phyloP scores from a whole-genome alignment of 2,888 invertebrate genomes.

The Unio pictorum region DNA sequence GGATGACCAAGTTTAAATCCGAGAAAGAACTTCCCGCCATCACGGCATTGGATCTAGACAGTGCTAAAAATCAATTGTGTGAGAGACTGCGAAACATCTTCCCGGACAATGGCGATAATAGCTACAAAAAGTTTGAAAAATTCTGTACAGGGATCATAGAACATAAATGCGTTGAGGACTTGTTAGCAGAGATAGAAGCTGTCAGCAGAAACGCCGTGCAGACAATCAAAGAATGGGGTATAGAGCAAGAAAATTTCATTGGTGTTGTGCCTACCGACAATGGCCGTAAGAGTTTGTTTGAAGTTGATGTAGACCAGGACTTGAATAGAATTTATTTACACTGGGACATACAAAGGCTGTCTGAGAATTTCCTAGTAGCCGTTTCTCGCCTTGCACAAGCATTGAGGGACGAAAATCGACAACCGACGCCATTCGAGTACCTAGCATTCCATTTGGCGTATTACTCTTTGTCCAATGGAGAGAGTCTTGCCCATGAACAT shows the following conservation, averaged over 20 bases:
- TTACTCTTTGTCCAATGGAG: constrained; percentile 20
- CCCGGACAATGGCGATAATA: constrained; percentile 12
- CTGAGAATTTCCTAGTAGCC: constrained; percentile 23
- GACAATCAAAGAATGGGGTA: constrained; percentile 25
- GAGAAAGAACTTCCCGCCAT: constrained; percentile 24
- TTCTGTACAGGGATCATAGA: constrained; percentile 20
- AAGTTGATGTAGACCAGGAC: constrained; percentile 17
- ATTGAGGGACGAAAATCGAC: constrained; percentile 28
- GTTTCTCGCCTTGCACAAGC: constrained; percentile 24
- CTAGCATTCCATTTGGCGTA: constrained; percentile 39
- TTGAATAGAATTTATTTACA: constrained; percentile 25
- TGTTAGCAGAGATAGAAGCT: constrained; percentile 9
- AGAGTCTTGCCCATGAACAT: constrained; percentile 12
- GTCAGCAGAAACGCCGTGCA: background rate
- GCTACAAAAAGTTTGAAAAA: constrained; percentile 11
- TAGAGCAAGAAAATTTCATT: constrained; percentile 24
- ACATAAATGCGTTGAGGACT: constrained; percentile 11
- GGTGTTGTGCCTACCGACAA: constrained; percentile 32
- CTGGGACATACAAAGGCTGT: constrained; percentile 30
- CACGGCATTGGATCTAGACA: constrained; percentile 11
- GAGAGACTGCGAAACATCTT: constrained; percentile 29
- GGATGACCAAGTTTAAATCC: constrained; percentile 17
- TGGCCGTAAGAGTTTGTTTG: constrained; percentile 7
- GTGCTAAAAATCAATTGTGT: constrained; percentile 1
- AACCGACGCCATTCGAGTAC: constrained; percentile 38